Percentiles rank a stretch among this genome's conserved stretches.
Evolutionary conservation across 2,797 vertebrate genomes (phyloP).

Genomic region (Momotus momota): DNA sequence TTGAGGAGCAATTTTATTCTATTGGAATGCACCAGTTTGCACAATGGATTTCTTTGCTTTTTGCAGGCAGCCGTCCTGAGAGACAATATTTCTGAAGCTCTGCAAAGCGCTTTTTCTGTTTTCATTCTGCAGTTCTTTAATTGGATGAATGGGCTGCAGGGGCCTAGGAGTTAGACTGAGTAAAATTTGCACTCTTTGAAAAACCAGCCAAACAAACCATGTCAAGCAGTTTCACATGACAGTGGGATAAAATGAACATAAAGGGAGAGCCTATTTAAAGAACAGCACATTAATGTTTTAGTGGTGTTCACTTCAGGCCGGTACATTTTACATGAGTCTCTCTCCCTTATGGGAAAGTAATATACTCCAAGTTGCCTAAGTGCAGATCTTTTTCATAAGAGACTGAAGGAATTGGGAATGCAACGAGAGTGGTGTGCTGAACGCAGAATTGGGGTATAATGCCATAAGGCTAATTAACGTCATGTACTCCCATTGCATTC

Average conservation of each 20-base stretch:
- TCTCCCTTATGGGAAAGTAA: constrained; percentile 36
- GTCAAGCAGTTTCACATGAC: constrained; percentile 3
- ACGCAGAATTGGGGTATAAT: neutral
- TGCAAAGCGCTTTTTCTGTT: constrained; percentile 23
- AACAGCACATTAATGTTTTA: constrained; percentile 41
- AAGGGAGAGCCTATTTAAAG: constrained; percentile 48
- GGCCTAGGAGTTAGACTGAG: constrained; percentile 4
- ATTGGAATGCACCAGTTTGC: constrained; percentile 67
- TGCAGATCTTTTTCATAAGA: constrained; percentile 10
- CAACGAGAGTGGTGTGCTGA: neutral
- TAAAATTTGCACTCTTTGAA: constrained; percentile 24
- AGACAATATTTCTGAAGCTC: constrained; percentile 62
- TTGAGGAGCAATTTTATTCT: constrained; percentile 67
- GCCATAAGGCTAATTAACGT: constrained; percentile 53
- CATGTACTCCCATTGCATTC: constrained; percentile 24
- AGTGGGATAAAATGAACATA: neutral
- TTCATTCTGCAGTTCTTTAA: constrained; percentile 56
- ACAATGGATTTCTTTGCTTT: constrained; percentile 53
- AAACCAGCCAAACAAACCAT: constrained; percentile 43
- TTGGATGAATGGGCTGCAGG: constrained; percentile 58
- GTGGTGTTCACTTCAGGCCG: neutral
- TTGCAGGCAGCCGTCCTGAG: constrained; percentile 54
- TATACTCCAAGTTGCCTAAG: neutral
- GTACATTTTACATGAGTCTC: constrained; percentile 7
- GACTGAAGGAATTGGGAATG: constrained; percentile 37